phyloP scores from a whole-genome alignment of 2,888 invertebrate species.

The Eristalis intricaria region DNA sequence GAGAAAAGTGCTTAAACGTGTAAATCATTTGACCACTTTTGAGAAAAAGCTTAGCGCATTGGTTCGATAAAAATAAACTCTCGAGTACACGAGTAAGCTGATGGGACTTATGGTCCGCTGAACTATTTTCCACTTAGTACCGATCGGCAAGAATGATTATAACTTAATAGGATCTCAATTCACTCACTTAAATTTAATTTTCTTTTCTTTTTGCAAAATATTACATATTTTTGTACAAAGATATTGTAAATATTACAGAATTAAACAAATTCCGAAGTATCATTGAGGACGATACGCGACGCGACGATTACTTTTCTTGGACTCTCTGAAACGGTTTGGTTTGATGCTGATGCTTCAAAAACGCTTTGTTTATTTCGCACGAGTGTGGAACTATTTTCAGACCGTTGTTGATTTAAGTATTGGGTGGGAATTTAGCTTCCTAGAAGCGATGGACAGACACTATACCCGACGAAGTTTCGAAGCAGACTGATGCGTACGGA shows the following conservation, averaged over 20 bases:
- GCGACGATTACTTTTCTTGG: constrained; percentile 35
- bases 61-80: constrained; percentile 67
- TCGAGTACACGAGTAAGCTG: constrained; percentile 29
- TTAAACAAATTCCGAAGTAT: constrained; percentile 10
- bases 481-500: constrained; percentile 65
- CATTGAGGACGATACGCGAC: not conserved
- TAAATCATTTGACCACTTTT: constrained; percentile 69
- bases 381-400: constrained; percentile 64
- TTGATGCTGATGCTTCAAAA: constrained; percentile 16
- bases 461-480: constrained; percentile 67
- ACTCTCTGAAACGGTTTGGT: constrained; percentile 30
- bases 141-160: constrained; percentile 40
- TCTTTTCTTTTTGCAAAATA: not conserved
- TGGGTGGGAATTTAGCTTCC: constrained; percentile 31
- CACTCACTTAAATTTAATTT: not conserved
- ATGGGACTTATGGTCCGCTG: constrained; percentile 26
- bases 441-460: constrained; percentile 35
- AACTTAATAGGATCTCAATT: constrained; percentile 17
- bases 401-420: constrained; percentile 39
- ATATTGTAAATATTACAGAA: not conserved
- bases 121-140: constrained; percentile 45
- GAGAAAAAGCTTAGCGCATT: constrained; percentile 68
- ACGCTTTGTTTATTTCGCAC: constrained; percentile 62
- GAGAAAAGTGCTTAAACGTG: constrained; percentile 53
- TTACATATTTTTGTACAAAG: not conserved